Percentiles rank a stretch among this genome's conserved stretches.
Conservation (phyloP, 2,888 invertebrate species). For the Erebia ligea region DNA sequence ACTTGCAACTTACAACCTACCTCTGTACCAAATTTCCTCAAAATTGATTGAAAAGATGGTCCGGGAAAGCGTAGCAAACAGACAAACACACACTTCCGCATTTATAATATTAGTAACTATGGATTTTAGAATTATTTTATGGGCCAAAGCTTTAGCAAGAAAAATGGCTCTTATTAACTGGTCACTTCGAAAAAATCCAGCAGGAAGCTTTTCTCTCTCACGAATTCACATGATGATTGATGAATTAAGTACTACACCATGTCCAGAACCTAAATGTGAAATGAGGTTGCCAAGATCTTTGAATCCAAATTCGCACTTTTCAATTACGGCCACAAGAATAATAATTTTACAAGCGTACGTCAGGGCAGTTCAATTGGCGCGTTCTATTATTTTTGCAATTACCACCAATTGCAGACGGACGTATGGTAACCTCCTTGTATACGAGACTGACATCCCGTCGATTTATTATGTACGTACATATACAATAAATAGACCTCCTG, state of each 20-base stretch:
- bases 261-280: background rate
- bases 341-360: slow-evolving; percentile 8
- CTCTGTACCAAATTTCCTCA: no score
- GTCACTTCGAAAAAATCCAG: no score
- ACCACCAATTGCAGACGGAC: slow-evolving; percentile 11
- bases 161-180: no score
- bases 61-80: no score
- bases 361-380: slow-evolving; percentile 12
- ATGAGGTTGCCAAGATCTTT: background rate
- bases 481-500: background rate
- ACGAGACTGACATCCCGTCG: slow-evolving; percentile 1
- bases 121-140: no score
- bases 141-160: no score
- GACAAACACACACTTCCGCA: no score
- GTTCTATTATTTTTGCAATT: slow-evolving; percentile 20
- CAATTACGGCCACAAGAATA: slow-evolving; percentile 14
- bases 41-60: no score
- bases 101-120: no score
- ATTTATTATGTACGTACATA: background rate
- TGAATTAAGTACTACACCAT: background rate
- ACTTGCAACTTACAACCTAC: no score
- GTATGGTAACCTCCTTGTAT: slow-evolving; percentile 5
- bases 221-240: no score
- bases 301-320: background rate
- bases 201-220: no score